A percentile compares a stretch with the other conserved stretches of the same genome.
These are phyloP conservation scores for Lordiphosa mommai DNA, from an alignment of 1,140 invertebrate genomes.

Conservation along the genomic window DNA sequence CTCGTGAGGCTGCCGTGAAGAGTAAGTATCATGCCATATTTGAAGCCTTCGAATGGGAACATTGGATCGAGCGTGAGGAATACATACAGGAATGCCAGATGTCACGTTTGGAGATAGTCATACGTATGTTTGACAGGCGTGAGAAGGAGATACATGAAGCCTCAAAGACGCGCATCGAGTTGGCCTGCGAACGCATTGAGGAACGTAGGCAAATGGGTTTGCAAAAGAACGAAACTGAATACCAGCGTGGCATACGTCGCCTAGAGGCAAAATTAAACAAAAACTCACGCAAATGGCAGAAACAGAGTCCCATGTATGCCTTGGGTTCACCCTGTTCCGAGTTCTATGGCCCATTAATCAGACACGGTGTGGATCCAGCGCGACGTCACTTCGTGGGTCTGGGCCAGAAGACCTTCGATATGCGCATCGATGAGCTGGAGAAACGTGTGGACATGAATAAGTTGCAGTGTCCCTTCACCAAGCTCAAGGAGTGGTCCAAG, in stretches of 20 bases:
- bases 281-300: constrained; percentile 38
- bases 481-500: constrained; percentile 64
- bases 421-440: constrained; percentile 68
- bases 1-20: constrained; percentile 22
- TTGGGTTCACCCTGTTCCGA: constrained; percentile 80
- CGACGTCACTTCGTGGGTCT: constrained; percentile 72
- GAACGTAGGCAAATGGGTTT: constrained; percentile 75
- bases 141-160: constrained; percentile 73
- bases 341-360: constrained; percentile 81
- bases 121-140: constrained; percentile 77
- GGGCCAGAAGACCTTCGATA: constrained; percentile 55
- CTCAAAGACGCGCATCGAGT: constrained; percentile 78
- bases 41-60: constrained; percentile 77
- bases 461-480: constrained; percentile 60
- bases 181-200: constrained; percentile 69
- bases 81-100: constrained; percentile 83
- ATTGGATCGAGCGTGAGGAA: constrained; percentile 76
- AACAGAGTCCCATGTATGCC: constrained; percentile 80
- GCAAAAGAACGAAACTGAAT: constrained; percentile 72
- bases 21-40: constrained; percentile 38
- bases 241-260: constrained; percentile 68
- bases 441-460: constrained; percentile 37
- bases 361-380: constrained; percentile 81
- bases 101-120: constrained; percentile 81
- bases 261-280: constrained; percentile 39